These are phyloP conservation scores for Caenorhabditis elegans DNA, from an alignment of 1,140 invertebrate species.

Conservation along the genomic window WBcel235 BX284605.5:6129001-6129500, in stretches of 20 bases:
- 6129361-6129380: constrained; percentile 34
- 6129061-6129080: constrained; percentile 45
- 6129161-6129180: constrained; percentile 42
- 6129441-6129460: too few relatives aligned
- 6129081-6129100: constrained; percentile 42
- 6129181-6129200: constrained; percentile 31
- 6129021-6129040: constrained; percentile 37
- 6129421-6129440: too few relatives aligned
- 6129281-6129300: constrained; percentile 49
- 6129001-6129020: constrained; percentile 40
- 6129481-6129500: constrained; percentile 45
- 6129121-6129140: constrained; percentile 50
- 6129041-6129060: constrained; percentile 39
- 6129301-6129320: constrained; percentile 50
- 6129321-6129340: constrained; percentile 49
- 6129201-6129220: not conserved
- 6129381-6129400: constrained; percentile 43
- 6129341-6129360: constrained; percentile 48
- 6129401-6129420: constrained; percentile 8
- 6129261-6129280: constrained; percentile 50
- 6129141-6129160: constrained; percentile 47
- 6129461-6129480: too few relatives aligned
- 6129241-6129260: constrained; percentile 52
- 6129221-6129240: constrained; percentile 45
- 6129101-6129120: constrained; percentile 44